Percentiles rank a stretch among this genome's conserved stretches.
These are phyloP conservation scores for Passerculus sandwichensis DNA, from an alignment of 2,797 vertebrate genomes.

Conservation along the genomic window DNA sequence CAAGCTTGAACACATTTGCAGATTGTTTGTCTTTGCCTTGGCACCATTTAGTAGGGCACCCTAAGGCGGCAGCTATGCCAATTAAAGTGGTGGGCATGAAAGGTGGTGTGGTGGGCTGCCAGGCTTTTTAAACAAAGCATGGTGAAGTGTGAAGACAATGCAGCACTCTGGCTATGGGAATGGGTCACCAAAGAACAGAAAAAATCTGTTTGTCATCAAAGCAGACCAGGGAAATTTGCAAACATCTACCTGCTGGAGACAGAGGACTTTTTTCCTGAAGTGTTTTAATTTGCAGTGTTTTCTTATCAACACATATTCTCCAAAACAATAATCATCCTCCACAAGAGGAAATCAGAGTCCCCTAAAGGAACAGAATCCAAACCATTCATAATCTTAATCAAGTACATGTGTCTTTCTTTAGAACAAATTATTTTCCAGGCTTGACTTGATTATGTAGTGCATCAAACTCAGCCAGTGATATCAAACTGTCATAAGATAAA, in stretches of 20 bases:
- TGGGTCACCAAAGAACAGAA: neutral
- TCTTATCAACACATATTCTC: neutral
- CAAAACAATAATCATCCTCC: neutral
- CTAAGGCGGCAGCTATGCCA: neutral
- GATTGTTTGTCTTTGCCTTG: neutral
- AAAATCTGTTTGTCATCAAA: neutral
- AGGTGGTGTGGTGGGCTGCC: neutral
- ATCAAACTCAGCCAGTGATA: neutral
- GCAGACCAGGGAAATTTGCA: neutral
- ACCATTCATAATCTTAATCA: neutral
- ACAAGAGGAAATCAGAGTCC: neutral
- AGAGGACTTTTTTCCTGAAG: neutral
- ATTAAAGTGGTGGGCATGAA: neutral
- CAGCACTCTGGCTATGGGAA: neutral
- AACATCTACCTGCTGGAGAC: neutral
- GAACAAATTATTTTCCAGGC: neutral
- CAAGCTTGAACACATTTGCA: neutral
- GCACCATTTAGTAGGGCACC: neutral
- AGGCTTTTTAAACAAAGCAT: neutral
- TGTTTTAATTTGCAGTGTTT: neutral
- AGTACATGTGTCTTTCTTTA: neutral
- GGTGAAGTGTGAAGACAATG: neutral
- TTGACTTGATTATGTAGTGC: neutral
- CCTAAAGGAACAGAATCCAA: neutral
- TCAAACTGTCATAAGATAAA: neutral